Percentiles rank a stretch among this genome's conserved stretches.
phyloP scores from a whole-genome alignment of 2,797 vertebrate genomes.

The Betta splendens region DNA sequence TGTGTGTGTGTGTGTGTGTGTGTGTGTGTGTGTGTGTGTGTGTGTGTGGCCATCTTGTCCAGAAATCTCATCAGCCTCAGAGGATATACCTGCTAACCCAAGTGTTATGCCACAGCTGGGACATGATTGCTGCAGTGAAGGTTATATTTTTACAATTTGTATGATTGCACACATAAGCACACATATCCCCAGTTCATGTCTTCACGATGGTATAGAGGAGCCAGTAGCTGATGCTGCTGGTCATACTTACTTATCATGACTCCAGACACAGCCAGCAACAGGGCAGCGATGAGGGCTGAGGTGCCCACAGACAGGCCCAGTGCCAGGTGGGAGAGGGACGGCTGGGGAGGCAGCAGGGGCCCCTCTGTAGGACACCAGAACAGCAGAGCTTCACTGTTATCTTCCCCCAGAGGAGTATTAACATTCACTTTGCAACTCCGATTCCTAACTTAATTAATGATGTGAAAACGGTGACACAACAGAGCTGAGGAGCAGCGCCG shows the following conservation, averaged over 20 bases:
- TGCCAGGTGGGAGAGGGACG: constrained; percentile 88
- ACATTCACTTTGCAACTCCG: constrained; percentile 60
- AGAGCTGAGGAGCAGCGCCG: constrained; percentile 52
- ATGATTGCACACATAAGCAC: no score
- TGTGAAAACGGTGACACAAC: constrained; percentile 73
- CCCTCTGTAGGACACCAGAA: constrained; percentile 61
- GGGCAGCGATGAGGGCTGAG: constrained; percentile 93
- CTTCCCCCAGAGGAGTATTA: constrained; percentile 62
- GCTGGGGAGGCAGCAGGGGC: constrained; percentile 45
- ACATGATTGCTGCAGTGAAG: no score
- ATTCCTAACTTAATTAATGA: constrained; percentile 75
- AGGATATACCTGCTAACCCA: no score
- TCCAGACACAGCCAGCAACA: constrained; percentile 93
- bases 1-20: no score
- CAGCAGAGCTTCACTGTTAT: constrained; percentile 56
- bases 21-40: no score
- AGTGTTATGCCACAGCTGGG: no score
- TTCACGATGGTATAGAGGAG: no score
- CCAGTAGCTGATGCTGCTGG: background rate
- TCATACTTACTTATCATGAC: constrained; percentile 96
- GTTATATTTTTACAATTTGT: no score
- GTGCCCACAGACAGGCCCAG: constrained; percentile 94
- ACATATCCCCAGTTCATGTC: no score
- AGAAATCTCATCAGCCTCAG: no score
- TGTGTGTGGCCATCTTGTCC: no score